Percentiles rank a stretch among this genome's conserved stretches.
Conservation (phyloP, 2,888 invertebrate genomes). For the Dicranocentrus wangi region DNA sequence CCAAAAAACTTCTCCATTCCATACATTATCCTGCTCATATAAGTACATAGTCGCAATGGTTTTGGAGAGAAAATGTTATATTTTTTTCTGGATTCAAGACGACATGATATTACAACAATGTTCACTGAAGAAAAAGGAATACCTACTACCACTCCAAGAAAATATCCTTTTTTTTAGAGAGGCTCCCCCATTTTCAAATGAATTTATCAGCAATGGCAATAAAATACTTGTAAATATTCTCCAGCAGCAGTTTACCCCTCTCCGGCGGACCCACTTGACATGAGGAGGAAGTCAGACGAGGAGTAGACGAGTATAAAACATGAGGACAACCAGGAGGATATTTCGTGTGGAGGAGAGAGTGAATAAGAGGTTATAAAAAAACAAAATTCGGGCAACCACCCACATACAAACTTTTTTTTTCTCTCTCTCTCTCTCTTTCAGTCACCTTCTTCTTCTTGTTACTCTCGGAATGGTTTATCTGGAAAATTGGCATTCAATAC, state of each 20-base stretch:
- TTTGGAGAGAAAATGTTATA: no score
- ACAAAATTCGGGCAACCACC: no score
- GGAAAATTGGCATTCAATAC: no score
- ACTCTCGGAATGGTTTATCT: neutral
- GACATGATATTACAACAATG: slow-evolving; percentile 32
- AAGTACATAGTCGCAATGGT: no score
- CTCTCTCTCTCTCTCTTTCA: no score
- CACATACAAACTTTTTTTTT: no score
- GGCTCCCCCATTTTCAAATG: slow-evolving; percentile 30
- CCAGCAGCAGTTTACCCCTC: neutral
- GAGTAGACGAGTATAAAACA: slow-evolving; percentile 33
- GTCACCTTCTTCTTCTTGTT: neutral
- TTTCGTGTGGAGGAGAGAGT: neutral
- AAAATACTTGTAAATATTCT: slow-evolving; percentile 54
- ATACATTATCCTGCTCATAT: slow-evolving; percentile 1
- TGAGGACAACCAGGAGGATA: slow-evolving; percentile 18
- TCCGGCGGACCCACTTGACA: slow-evolving; percentile 26
- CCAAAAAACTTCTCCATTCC: neutral
- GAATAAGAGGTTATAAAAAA: no score
- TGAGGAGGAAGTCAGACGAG: slow-evolving; percentile 18
- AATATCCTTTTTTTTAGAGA: neutral
- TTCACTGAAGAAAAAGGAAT: neutral
- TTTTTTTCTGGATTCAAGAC: slow-evolving; percentile 40
- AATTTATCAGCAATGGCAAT: slow-evolving; percentile 51
- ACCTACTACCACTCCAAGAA: neutral